These are phyloP conservation scores for Tokudaia muenninki DNA, from an alignment of 2,797 vertebrate species.

Conservation along the genomic window DNA sequence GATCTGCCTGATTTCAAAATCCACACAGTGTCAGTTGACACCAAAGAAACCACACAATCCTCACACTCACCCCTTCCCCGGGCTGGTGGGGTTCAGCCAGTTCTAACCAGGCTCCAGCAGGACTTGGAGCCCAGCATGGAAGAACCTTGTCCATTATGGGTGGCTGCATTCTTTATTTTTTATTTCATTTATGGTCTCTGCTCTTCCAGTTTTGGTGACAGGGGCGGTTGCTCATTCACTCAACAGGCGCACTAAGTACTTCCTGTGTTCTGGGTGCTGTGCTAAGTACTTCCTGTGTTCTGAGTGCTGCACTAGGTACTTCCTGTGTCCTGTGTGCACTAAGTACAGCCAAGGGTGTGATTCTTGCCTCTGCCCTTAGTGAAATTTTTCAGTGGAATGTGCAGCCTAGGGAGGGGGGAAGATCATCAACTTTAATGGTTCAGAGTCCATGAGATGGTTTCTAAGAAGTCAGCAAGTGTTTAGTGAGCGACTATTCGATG, in stretches of 20 bases:
- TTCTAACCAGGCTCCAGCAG: background rate
- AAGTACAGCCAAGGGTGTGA: background rate
- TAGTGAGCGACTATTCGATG: background rate
- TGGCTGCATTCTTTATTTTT: background rate
- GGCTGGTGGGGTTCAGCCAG: background rate
- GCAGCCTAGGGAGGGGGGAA: background rate
- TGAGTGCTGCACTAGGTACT: background rate
- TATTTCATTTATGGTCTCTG: conserved; percentile 9
- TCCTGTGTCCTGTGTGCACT: background rate
- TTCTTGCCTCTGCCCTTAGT: background rate
- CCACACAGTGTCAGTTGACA: background rate
- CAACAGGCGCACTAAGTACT: background rate
- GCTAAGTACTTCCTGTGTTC: background rate
- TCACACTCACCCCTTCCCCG: background rate
- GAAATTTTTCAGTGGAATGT: background rate
- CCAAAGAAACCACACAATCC: background rate
- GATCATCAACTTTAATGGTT: background rate
- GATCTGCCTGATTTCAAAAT: conserved; percentile 25
- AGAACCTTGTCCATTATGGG: background rate
- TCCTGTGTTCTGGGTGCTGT: background rate
- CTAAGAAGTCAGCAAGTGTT: background rate
- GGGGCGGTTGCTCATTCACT: conserved; percentile 26
- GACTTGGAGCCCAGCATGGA: background rate
- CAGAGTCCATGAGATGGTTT: background rate
- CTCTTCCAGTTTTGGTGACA: background rate